phyloP scores from a whole-genome alignment of 2,888 invertebrate genomes.

The Proisotoma minuta region DNA sequence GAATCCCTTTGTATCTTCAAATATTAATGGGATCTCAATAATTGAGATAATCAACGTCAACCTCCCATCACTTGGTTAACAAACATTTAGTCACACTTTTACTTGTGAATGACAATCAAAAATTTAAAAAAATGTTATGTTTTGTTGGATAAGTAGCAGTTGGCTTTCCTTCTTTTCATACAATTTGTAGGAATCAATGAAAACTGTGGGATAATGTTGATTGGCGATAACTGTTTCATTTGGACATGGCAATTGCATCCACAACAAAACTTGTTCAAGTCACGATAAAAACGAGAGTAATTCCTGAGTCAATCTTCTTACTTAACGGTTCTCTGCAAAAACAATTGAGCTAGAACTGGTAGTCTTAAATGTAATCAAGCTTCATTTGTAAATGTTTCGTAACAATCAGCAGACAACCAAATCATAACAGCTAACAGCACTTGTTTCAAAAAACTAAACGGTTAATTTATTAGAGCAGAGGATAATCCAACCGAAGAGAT shows the following conservation, averaged over 20 bases:
- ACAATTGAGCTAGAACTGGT: not conserved
- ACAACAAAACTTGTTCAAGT: constrained; percentile 5
- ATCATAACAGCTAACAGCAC: not conserved
- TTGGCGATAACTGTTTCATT: constrained; percentile 4
- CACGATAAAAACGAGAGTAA: constrained; percentile 14
- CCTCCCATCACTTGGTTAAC: not conserved
- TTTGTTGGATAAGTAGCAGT: not conserved
- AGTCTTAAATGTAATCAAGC: not conserved
- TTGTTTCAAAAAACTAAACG: too few relatives aligned
- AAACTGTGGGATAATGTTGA: not conserved
- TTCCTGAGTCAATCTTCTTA: not conserved
- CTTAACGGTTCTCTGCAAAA: not conserved
- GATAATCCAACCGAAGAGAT: too few relatives aligned
- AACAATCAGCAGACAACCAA: constrained; percentile 2
- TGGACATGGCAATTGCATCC: not conserved
- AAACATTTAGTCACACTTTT: not conserved
- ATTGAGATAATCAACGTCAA: not conserved
- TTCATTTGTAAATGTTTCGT: not conserved
- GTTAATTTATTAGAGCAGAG: too few relatives aligned
- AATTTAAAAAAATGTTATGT: not conserved
- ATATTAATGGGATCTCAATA: not conserved
- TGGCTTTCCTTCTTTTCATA: not conserved
- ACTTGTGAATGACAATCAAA: too few relatives aligned
- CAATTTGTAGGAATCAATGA: not conserved
- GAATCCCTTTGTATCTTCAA: not conserved